Evolutionary conservation across 1,140 invertebrate species (phyloP).

Genomic region (Thrips palmi): DNA sequence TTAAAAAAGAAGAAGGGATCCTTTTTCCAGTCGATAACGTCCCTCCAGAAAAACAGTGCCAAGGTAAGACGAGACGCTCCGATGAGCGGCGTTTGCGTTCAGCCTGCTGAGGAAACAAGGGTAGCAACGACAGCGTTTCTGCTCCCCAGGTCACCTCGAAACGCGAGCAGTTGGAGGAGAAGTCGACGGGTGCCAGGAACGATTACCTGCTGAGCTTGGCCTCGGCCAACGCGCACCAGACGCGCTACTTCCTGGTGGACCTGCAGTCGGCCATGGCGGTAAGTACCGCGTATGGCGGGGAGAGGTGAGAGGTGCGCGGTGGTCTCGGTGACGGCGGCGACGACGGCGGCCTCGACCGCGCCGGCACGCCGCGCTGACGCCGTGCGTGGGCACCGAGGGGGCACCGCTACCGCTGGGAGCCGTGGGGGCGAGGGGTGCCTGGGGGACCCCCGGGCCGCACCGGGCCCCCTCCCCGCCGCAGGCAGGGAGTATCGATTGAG

Average conservation of each 20-base stretch:
- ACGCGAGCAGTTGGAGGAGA: constrained; percentile 78
- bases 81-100: neutral
- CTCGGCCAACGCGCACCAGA: constrained; percentile 88
- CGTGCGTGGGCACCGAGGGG: no score
- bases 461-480: no score
- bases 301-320: neutral
- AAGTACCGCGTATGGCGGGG: constrained; percentile 15
- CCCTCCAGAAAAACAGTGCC: constrained; percentile 86
- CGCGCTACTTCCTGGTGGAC: constrained; percentile 81
- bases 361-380: no score
- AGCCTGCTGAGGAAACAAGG: neutral
- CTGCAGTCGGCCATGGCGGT: constrained; percentile 71
- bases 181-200: constrained; percentile 84
- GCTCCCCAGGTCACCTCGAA: constrained; percentile 55
- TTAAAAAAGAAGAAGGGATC: constrained; percentile 92
- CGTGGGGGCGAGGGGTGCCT: no score
- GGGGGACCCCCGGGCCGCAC: no score
- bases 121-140: neutral
- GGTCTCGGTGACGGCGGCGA: neutral
- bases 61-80: constrained; percentile 39
- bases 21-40: constrained; percentile 89
- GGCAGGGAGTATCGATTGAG: no score
- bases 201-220: constrained; percentile 83
- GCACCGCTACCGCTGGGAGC: no score
- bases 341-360: no score